Conservation (phyloP, 2,113 vertebrate species). For the Zosterops pallidus region DNA sequence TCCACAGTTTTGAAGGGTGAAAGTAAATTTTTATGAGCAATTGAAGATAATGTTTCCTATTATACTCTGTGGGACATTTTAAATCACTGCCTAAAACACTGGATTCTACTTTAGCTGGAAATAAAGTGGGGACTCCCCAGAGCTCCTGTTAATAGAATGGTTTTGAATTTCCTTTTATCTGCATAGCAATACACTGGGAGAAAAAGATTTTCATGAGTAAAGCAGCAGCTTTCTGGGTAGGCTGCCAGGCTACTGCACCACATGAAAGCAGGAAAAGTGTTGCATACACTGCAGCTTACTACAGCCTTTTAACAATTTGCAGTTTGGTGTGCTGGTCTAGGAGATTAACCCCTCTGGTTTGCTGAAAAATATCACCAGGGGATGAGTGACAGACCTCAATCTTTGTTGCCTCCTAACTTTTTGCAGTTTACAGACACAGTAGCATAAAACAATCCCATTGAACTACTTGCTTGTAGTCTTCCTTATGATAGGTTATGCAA, state of each 20-base stretch:
- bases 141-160: not conserved
- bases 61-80: not conserved
- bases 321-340: not conserved
- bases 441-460: not conserved
- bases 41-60: not conserved
- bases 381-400: not conserved
- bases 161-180: constrained; percentile 30
- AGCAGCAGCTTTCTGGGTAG: not conserved
- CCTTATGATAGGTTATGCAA: not conserved
- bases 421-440: not conserved
- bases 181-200: not conserved
- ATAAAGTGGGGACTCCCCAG: not conserved
- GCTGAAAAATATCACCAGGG: not conserved
- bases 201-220: not conserved
- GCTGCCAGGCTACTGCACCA: not conserved
- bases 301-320: not conserved
- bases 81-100: not conserved
- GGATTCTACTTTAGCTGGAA: not conserved
- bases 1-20: not conserved
- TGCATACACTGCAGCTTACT: not conserved
- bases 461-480: not conserved
- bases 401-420: not conserved
- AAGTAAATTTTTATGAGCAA: not conserved
- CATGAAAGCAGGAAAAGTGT: not conserved
- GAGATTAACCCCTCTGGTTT: not conserved